These are phyloP conservation scores for Casuarius casuarius DNA, from an alignment of 2,113 vertebrate genomes.

Conservation along the genomic window DNA sequence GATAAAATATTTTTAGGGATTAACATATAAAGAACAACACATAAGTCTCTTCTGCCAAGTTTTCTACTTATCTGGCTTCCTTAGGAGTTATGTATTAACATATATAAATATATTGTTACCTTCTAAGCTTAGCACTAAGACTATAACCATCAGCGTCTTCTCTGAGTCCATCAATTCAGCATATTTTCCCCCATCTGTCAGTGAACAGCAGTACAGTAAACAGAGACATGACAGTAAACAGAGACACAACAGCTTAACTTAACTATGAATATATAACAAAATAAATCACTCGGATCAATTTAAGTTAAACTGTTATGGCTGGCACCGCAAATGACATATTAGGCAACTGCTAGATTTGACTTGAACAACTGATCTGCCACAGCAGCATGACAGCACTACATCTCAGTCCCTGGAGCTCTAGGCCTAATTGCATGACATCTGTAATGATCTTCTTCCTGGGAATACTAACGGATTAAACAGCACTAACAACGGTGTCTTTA, in stretches of 20 bases:
- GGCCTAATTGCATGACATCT: not conserved
- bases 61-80: not conserved
- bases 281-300: not conserved
- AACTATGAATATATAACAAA: conserved; percentile 7
- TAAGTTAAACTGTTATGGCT: not conserved
- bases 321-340: not conserved
- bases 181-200: not conserved
- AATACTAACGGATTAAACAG: not conserved
- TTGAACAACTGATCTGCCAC: not conserved
- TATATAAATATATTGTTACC: not conserved
- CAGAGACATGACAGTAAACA: conserved; percentile 1
- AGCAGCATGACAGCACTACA: not conserved
- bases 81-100: not conserved
- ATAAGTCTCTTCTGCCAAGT: not conserved
- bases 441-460: not conserved
- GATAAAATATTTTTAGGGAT: not conserved
- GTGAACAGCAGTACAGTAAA: not conserved
- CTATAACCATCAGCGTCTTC: not conserved
- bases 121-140: not conserved
- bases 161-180: not conserved
- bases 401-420: not conserved
- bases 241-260: not conserved
- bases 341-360: not conserved
- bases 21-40: not conserved
- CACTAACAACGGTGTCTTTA: not conserved